Base-by-base conservation (phyloP, 2,797 vertebrate genomes). In the Leptoclinus maculatus region DNA sequence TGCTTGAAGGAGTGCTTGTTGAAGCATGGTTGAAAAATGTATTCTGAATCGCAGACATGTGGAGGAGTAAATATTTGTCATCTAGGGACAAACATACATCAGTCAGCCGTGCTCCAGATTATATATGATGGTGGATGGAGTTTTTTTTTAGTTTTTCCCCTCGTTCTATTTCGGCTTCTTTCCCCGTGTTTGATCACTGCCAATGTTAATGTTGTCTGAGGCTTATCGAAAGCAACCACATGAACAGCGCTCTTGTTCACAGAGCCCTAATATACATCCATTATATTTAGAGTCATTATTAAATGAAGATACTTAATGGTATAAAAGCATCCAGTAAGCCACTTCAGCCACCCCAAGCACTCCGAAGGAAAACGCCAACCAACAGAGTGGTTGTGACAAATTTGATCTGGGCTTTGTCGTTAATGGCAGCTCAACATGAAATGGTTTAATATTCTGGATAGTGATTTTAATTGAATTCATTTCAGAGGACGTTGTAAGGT, bases 381-480 rank as follows among this genome's bases (percentile, higher is more conserved):
- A 79, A 84, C 71, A 78, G 83, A 82, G 62, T 60, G 41, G 56
- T 80, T 78, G 54, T 89, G 82, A 83, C 78, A 84, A 77, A 87
- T 83, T 69, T 78, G 72, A 65, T 77, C 73, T 75, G 56, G 58
- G 87, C 85, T 79, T 80, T 91, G 91, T 95, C 89, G 86, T 86
- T 85, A 95, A 96, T 96, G 94, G 92, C 94, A 84, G 92, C 96
- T 96, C 94, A 94, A 96, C 96, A 96, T 96, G 93, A 96, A 96
- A 96, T 86, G 91, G 91, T 93, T 92, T 95, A 95, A 92, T 96
- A 95, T 96, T 95, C 87, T 86, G 89, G 92, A 95, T 94, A 94
- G 95, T 95, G 87, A 94, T 95, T 97, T 97, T 97, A 97, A 98
- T 97, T 97, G 96, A 98, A 98, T 98, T 96, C 97, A 98, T 97